Evolutionary conservation across 2,113 vertebrate genomes (phyloP), one percentile per base, ranked within the genome.

Genomic region (Phylloscopus trochiloides): DNA sequence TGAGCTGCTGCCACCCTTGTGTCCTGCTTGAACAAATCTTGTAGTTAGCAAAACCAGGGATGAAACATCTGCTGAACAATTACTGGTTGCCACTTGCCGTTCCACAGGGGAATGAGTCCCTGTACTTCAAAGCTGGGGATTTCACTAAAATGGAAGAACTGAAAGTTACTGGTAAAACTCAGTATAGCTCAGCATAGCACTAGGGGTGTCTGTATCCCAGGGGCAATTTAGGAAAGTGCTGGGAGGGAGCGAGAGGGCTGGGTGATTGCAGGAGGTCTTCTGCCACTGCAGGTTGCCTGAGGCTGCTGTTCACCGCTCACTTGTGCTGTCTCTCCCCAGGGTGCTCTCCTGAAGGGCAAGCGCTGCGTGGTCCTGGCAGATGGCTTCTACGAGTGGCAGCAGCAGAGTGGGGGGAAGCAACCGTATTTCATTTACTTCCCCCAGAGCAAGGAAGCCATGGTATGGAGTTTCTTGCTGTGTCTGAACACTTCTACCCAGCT

Each of bases 371-470:
- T 99, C 74, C 96, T 99, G 75, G 99, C 99, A 9, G 99, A 99
- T 73, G 99, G 99, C 74, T 99, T 99, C 96, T 99, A 99, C 0
- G 99, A 99, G 97, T 99, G 99, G 99, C 98, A 96, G 95, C 98
- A 95, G 73, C 70, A 86, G 59, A 97, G 96, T 14, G 98, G 97
- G 26, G 96, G 97, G 28, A 99, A 98, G 84, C 99, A 99, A 89
- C 99, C 99, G 0, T 99, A 99, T 91, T 99, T 99, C 97, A 99
- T 99, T 96, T 99, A 99, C 91, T 99, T 99, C 70, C 99, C 99
- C 32, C 99, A 99, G 93, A 70, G 8, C 42, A 92, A 94, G 84
- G 73, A 95, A 0, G 17, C 97, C 24, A 5, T 7, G 98, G 98
- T 98, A 98, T 0, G 3, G 67, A 50, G 42, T 42, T 26, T 14